A percentile compares a stretch with the other conserved stretches of the same genome.
These are phyloP conservation scores for Pantala flavescens DNA, from an alignment of 1,140 invertebrate genomes.

Conservation along the genomic window DNA sequence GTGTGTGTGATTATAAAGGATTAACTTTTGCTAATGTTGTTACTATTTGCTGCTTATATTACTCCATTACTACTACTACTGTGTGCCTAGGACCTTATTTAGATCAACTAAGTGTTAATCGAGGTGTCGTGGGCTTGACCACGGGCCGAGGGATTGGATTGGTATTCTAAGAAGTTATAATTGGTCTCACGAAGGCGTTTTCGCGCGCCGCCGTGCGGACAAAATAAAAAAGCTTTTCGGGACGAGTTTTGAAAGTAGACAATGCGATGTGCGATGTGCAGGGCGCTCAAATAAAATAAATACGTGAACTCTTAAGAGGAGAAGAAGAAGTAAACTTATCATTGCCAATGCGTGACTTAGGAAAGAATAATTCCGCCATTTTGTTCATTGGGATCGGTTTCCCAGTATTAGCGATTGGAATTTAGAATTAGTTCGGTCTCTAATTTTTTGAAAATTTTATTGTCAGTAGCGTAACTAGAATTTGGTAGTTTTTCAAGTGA, in stretches of 20 bases:
- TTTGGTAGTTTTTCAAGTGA: not conserved
- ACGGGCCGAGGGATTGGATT: not conserved
- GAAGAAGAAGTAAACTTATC: not conserved
- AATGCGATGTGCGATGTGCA: too few relatives aligned
- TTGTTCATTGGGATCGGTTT: not conserved
- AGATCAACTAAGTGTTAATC: not conserved
- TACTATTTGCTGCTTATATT: not conserved
- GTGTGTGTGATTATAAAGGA: constrained; percentile 12
- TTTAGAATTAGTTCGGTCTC: not conserved
- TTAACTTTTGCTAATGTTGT: constrained; percentile 9
- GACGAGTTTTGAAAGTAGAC: not conserved
- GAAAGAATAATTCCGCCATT: not conserved
- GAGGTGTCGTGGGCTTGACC: constrained; percentile 5
- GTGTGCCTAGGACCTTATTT: not conserved
- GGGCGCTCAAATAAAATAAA: not conserved
- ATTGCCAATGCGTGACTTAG: constrained; percentile 8
- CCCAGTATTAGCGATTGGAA: not conserved
- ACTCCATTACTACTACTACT: constrained; percentile 9
- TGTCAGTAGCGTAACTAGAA: not conserved
- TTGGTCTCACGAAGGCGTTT: not conserved
- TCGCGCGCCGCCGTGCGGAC: not conserved
- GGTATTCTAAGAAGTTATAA: not conserved
- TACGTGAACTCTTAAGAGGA: not conserved
- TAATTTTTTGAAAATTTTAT: not conserved
- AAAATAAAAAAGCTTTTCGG: not conserved